phyloP scores from a whole-genome alignment of 2,113 vertebrate genomes.

The Paradoxurus hermaphroditus region DNA sequence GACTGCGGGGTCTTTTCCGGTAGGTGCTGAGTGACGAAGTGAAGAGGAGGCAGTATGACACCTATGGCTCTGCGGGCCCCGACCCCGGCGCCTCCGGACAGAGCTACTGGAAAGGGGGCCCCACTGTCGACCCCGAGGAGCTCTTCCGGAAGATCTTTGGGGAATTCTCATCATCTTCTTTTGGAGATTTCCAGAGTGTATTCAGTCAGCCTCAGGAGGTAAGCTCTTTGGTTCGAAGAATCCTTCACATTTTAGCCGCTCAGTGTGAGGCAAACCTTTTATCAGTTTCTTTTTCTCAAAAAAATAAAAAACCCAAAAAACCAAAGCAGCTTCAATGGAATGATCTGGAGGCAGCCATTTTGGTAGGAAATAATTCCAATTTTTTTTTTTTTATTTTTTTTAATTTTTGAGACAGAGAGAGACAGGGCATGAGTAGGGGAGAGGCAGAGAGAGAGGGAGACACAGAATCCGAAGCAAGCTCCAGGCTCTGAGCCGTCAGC shows the following conservation, averaged over 20 bases:
- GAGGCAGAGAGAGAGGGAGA: too few relatives aligned
- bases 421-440: too few relatives aligned
- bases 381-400: too few relatives aligned
- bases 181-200: constrained; percentile 91
- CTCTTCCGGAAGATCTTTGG: constrained; percentile 98
- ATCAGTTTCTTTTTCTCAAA: constrained; percentile 13
- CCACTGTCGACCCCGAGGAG: constrained; percentile 92
- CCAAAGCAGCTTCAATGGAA: not conserved
- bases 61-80: constrained; percentile 90
- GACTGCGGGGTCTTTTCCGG: fast-evolving
- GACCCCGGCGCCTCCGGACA: constrained; percentile 85
- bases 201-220: constrained; percentile 98
- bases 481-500: too few relatives aligned
- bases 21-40: constrained; percentile 94
- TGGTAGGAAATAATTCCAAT: not conserved
- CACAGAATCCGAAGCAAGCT: too few relatives aligned
- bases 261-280: not conserved
- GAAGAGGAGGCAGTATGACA: constrained; percentile 96
- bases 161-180: constrained; percentile 91
- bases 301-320: not conserved
- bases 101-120: constrained; percentile 91
- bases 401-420: too few relatives aligned
- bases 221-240: constrained; percentile 33
- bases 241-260: not conserved
- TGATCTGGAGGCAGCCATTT: not conserved